Base-by-base conservation (phyloP, 2,113 vertebrate genomes). In the Ictidomys tridecemlineatus region DNA sequence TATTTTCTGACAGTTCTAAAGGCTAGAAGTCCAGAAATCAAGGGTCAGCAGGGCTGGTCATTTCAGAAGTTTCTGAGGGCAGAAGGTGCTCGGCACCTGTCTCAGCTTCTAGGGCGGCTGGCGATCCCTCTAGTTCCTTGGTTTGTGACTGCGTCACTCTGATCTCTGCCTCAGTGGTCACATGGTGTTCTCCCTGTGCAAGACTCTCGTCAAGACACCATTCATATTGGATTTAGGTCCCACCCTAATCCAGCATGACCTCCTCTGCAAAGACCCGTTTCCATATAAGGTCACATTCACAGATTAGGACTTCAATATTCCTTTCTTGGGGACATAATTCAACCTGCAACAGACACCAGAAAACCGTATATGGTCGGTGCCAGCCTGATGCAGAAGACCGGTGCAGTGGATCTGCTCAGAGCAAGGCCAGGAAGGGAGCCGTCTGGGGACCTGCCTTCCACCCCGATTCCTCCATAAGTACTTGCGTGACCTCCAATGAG, bases 401-500 rank as follows among this genome's bases (percentile, higher is more conserved):
- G 69, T 1, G 0, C 30, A 6, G 6, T 20, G 8, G 1, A 20
- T 37, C 79, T 79, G 53, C n/a, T 5, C 32, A 45, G 39, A 51
- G 34, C 67, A 37, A 9, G 37, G 1, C 48, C 61, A 70, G 51
- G 32, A 65, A 74, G 79, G 45, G 74, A 63, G 14, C 4, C 61
- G 4, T 53, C 0, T 0, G 22, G 84, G n/a, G 32, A 48, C 34
- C 14, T 0, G 26, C 7, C 37, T 70, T 63, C 96, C 70, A 61
- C 22, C 28, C 45, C 5, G 13, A 61, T 32, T 70, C 56, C 32
- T 17, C 70, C 51, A 20, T 24, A 9, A 30, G 30, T 53, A 20
- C 18, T 80, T 1, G 0, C 5, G 0, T 80, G 51, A 65, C 51
- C n/a, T 7, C 2, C 45, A 39, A 4, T 0, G 37, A 76, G 22